Base-by-base conservation (phyloP, 2,797 vertebrate genomes). In the Clarias fuscus region DNA sequence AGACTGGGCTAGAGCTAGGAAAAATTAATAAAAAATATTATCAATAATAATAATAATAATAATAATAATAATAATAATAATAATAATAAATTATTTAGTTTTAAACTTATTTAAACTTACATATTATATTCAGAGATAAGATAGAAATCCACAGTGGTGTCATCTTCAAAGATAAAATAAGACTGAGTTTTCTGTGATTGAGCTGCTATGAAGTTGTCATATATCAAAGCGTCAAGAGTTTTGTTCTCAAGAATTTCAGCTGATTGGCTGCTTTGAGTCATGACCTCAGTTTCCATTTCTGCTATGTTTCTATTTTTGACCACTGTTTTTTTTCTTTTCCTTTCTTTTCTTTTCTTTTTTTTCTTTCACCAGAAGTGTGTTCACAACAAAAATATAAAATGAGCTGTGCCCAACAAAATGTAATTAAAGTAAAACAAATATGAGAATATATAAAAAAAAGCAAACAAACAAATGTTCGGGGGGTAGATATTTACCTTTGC, bases 261-360 rank as follows among this genome's bases (percentile, higher is more conserved):
- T 75, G 72, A 75, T 75, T 75, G 72, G 72, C 43, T n/a, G 72
- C 72, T 75, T 53, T 1, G 53, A 27, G 72, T 75, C 72, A 75
- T 33, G 43, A 75, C 43, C 7, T n/a, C n/a, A 75, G 48, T 75
- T 75, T 75, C 72, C 72, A 53, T 53, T 27, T 53, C 22, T 7
- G 13, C 22, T 53, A 48, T 7, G 72, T n/a, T 53, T 48, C 72
- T 48, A 48, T 75, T 53, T 43, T 43, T 72, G 37, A 40, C 20
- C 20, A 24, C 70, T 0, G 10, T 30, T 53, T 53, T 53, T 43
- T 43, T 43, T 43, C 1, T 43, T 8, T 8, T 43, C 7, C 8
- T 43, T 8, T 43, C 8, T 43, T 8, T 43, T 43, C 5, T 43
- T 43, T 43, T 43, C 43, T 43, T 33, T 33, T 3, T 30, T 30